A percentile compares a stretch with the other conserved stretches of the same genome.
Evolutionary conservation across 2,888 invertebrate genomes (phyloP).

Genomic region (Sussaba pulchella): DNA sequence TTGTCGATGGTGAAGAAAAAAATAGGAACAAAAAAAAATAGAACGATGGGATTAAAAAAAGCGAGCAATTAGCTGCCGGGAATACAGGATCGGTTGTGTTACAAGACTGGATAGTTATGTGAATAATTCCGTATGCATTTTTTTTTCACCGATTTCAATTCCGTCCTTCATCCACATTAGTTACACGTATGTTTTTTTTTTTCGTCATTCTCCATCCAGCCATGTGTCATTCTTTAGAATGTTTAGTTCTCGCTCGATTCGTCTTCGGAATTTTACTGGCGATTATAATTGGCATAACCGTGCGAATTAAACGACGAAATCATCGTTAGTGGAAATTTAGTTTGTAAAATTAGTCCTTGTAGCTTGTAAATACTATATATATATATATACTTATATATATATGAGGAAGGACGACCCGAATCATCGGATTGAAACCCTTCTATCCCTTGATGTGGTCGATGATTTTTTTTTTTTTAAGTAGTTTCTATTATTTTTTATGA

Average conservation of each 20-base stretch:
- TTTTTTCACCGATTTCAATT: conserved; percentile 50
- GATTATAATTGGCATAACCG: conserved; percentile 17
- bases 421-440: no score
- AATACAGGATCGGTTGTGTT: conserved; percentile 37
- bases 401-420: no score
- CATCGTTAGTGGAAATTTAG: conserved; percentile 1
- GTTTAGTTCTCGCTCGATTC: conserved; percentile 41
- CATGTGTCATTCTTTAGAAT: conserved; percentile 11
- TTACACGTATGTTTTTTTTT: neutral
- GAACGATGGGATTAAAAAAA: conserved; percentile 8
- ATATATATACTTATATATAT: no score
- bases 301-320: conserved; percentile 12
- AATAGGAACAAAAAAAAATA: neutral
- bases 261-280: conserved; percentile 21
- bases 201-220: conserved; percentile 24
- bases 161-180: conserved; percentile 54
- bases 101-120: conserved; percentile 59
- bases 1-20: conserved; percentile 20
- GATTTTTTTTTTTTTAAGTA: no score
- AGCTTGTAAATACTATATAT: conserved; percentile 59
- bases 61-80: conserved; percentile 44
- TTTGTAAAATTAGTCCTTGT: conserved; percentile 24
- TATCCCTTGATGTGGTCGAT: no score
- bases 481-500: no score
- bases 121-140: conserved; percentile 48